phyloP scores from a whole-genome alignment of 2,888 invertebrate species.

The Salpingus planirostris region DNA sequence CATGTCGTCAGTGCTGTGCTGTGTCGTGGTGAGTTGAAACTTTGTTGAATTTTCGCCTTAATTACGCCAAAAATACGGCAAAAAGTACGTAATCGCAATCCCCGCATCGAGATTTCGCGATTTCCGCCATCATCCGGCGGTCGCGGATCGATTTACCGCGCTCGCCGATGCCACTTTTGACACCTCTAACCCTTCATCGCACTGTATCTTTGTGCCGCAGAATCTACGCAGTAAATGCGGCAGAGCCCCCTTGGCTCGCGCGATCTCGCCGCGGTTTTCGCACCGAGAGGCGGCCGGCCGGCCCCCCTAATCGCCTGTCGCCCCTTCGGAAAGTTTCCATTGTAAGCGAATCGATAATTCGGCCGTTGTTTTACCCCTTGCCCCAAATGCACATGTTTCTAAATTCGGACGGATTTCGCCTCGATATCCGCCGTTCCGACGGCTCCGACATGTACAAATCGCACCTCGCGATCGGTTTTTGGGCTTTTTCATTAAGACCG shows the following conservation, averaged over 20 bases:
- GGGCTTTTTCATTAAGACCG: too few species aligned
- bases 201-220: conserved; percentile 26
- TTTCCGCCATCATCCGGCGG: too few species aligned
- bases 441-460: background rate
- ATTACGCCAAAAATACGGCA: conserved; percentile 23
- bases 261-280: too few species aligned
- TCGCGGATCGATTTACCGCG: too few species aligned
- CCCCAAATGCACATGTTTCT: conserved; percentile 31
- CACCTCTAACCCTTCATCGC: conserved; percentile 12
- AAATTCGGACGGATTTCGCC: conserved; percentile 12
- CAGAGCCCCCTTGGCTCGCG: too few species aligned
- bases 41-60: conserved; percentile 28
- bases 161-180: too few species aligned
- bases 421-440: background rate
- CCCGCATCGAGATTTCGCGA: too few species aligned
- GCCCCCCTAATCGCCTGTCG: too few species aligned
- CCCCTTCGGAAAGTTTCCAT: conserved; percentile 6
- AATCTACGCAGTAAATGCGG: conserved; percentile 25
- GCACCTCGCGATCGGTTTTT: too few species aligned
- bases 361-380: conserved; percentile 30
- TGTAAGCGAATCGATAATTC: conserved; percentile 39
- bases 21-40: conserved; percentile 82
- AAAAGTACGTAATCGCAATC: conserved; percentile 28
- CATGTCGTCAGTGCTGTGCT: conserved; percentile 94
- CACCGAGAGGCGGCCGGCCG: too few species aligned